Conservation (phyloP, 1,140 invertebrate species). For the Hylaeus volcanicus region DNA sequence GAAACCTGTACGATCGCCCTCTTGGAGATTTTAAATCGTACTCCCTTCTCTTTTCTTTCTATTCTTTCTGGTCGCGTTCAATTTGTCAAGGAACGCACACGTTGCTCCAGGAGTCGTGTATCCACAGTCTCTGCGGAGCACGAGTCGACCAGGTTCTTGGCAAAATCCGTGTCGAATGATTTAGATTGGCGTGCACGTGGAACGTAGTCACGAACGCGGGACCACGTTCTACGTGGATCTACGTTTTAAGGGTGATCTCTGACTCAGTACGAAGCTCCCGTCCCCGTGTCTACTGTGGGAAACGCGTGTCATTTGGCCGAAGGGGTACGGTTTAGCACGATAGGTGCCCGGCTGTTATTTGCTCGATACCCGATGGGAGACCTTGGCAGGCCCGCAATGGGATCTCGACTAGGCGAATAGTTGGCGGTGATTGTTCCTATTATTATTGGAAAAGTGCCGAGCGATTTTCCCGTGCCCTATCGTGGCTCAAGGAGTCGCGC, state of each 20-base stretch:
- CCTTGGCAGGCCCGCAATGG: constrained; percentile 16
- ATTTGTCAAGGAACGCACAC: neutral
- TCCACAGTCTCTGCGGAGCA: constrained; percentile 5
- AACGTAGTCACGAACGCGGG: constrained; percentile 29
- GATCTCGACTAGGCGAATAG: neutral
- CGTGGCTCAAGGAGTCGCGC: no score
- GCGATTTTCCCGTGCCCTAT: neutral
- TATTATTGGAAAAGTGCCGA: constrained; percentile 28
- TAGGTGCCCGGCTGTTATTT: neutral
- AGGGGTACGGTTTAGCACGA: constrained; percentile 16
- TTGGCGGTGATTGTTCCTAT: constrained; percentile 25
- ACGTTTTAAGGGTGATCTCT: constrained; percentile 30
- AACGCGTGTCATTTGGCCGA: constrained; percentile 39
- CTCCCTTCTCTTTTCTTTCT: neutral
- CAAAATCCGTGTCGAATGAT: constrained; percentile 5
- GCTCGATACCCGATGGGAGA: neutral
- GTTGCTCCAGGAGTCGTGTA: neutral
- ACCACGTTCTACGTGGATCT: neutral
- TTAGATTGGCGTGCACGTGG: constrained; percentile 12
- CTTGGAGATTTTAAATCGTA: no score
- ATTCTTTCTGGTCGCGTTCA: neutral
- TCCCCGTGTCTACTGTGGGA: constrained; percentile 29
- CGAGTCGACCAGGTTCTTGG: neutral
- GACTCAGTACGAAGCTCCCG: constrained; percentile 7
- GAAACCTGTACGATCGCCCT: neutral